Conservation (phyloP, 1,140 invertebrate genomes). For the Aphidius gifuensis region DNA sequence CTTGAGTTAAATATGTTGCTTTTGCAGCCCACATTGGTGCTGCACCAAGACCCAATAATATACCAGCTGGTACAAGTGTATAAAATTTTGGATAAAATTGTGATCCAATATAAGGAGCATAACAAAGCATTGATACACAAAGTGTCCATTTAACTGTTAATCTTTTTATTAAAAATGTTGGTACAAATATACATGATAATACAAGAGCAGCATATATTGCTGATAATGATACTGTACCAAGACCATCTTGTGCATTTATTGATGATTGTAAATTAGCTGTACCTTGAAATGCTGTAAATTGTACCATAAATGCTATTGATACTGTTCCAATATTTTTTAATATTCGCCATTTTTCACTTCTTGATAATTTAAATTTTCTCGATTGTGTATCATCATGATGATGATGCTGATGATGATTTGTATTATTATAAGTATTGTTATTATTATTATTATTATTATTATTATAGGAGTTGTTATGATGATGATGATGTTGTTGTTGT, state of each 20-base stretch:
- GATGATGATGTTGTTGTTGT: neutral
- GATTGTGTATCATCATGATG: slow-evolving; percentile 59
- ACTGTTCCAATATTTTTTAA: slow-evolving; percentile 83
- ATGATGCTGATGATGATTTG: too few relatives aligned
- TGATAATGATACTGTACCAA: slow-evolving; percentile 80
- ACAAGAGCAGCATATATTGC: slow-evolving; percentile 87
- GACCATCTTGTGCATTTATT: slow-evolving; percentile 77
- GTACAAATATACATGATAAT: slow-evolving; percentile 89
- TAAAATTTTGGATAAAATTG: slow-evolving; percentile 90
- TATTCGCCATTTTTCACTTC: slow-evolving; percentile 81
- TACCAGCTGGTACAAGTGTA: slow-evolving; percentile 88
- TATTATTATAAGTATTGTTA: too few relatives aligned
- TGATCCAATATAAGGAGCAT: slow-evolving; percentile 88
- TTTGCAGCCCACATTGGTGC: slow-evolving; percentile 96
- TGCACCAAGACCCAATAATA: slow-evolving; percentile 84
- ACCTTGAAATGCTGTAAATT: slow-evolving; percentile 89
- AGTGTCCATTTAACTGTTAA: slow-evolving; percentile 95
- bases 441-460: too few relatives aligned
- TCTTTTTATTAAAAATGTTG: slow-evolving; percentile 82
- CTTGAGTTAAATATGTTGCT: slow-evolving; percentile 91
- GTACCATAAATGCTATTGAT: slow-evolving; percentile 85
- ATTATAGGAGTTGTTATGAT: too few relatives aligned
- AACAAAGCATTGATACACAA: slow-evolving; percentile 85
- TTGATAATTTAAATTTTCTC: slow-evolving; percentile 73
- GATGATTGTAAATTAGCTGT: slow-evolving; percentile 87